Conservation (phyloP, 1,140 invertebrate genomes). For the Drosophila persimilis region DNA sequence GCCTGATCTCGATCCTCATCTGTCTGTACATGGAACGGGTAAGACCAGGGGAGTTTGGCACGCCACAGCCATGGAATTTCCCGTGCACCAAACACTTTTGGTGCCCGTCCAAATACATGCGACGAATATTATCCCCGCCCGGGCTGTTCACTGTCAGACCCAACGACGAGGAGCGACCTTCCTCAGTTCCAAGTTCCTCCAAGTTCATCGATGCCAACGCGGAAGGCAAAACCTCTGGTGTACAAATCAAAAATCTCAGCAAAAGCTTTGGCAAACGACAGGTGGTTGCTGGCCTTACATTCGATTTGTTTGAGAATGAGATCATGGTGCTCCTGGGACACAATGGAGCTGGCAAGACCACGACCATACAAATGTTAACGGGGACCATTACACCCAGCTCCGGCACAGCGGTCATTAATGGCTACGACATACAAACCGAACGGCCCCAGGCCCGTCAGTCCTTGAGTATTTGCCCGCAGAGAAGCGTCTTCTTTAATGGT, state of each 20-base stretch:
- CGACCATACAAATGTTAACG: slow-evolving; percentile 87
- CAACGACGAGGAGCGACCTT: background rate
- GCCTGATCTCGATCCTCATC: no score
- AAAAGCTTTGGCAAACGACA: slow-evolving; percentile 84
- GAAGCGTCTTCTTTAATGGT: slow-evolving; percentile 94
- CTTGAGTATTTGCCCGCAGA: slow-evolving; percentile 94
- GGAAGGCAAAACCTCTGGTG: slow-evolving; percentile 37
- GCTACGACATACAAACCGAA: slow-evolving; percentile 86
- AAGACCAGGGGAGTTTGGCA: slow-evolving; percentile 87
- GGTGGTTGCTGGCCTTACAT: slow-evolving; percentile 89
- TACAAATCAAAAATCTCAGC: slow-evolving; percentile 72
- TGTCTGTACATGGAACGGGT: slow-evolving; percentile 89
- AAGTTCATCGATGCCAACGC: slow-evolving; percentile 2
- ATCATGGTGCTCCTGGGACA: slow-evolving; percentile 89
- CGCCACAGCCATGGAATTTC: slow-evolving; percentile 89
- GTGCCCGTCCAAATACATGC: slow-evolving; percentile 24
- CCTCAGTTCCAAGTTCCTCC: no score
- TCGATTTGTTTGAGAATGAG: slow-evolving; percentile 88
- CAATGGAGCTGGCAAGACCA: slow-evolving; percentile 85
- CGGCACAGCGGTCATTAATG: slow-evolving; percentile 87
- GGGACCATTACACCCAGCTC: slow-evolving; percentile 86
- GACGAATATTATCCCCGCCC: background rate
- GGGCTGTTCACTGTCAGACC: background rate
- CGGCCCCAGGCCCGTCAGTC: background rate
- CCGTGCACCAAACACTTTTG: slow-evolving; percentile 86